These are phyloP conservation scores for Parnassius smintheus DNA, from an alignment of 2,888 invertebrate genomes.

Conservation along the genomic window DNA sequence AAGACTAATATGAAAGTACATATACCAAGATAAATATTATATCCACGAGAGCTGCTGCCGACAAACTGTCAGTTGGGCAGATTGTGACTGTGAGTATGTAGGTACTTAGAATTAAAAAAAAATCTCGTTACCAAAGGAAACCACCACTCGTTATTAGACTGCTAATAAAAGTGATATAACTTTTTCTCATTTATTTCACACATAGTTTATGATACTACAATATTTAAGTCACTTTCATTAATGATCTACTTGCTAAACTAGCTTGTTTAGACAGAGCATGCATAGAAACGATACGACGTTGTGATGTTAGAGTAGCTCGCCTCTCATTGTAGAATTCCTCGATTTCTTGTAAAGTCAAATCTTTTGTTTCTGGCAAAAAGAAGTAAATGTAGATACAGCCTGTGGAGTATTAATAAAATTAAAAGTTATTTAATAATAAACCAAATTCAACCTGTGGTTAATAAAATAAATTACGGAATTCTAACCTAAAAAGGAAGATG, in stretches of 20 bases:
- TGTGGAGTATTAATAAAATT: slow-evolving; percentile 37
- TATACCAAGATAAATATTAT: no score
- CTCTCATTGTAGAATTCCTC: slow-evolving; percentile 83
- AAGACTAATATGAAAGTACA: no score
- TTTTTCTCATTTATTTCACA: no score
- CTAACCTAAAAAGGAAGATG: slow-evolving; percentile 12
- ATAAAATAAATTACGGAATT: background rate
- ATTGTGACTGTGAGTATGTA: no score
- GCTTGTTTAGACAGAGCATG: slow-evolving; percentile 32
- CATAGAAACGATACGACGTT: slow-evolving; percentile 41
- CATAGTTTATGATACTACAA: background rate
- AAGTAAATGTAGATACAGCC: slow-evolving; percentile 78
- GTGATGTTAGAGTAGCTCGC: slow-evolving; percentile 63
- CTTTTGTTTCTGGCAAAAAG: slow-evolving; percentile 83
- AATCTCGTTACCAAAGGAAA: no score
- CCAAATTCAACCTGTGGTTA: background rate
- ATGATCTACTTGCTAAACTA: slow-evolving; percentile 26
- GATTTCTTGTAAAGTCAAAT: slow-evolving; percentile 83
- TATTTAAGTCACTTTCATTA: slow-evolving; percentile 19
- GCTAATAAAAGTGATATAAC: no score
- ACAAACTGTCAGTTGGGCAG: no score
- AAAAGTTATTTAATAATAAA: background rate
- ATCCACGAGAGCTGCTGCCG: no score
- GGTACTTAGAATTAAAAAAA: no score
- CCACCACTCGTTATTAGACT: no score